Conservation (phyloP, 1,140 invertebrate species). For the Dendroctonus ponderosae region DNA sequence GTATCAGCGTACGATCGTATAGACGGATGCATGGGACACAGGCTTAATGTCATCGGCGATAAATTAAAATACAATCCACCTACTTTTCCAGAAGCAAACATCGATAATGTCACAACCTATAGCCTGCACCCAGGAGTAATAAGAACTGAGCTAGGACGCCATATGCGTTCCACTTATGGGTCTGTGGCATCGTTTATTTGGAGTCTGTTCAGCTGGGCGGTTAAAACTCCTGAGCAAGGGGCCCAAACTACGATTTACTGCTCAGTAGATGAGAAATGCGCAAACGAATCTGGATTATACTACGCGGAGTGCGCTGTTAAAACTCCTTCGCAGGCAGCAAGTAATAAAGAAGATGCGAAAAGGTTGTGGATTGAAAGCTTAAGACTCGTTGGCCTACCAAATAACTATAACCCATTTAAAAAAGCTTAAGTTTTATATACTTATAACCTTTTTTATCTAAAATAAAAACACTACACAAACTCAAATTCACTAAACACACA, state of each 20-base stretch:
- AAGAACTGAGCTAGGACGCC: slow-evolving; percentile 70
- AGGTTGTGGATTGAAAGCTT: slow-evolving; percentile 75
- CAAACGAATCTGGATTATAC: slow-evolving; percentile 62
- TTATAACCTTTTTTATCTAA: neutral
- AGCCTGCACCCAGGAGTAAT: slow-evolving; percentile 72
- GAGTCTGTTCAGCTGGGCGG: slow-evolving; percentile 43
- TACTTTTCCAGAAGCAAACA: slow-evolving; percentile 48
- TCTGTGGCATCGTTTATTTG: slow-evolving; percentile 47
- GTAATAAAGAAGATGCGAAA: slow-evolving; percentile 59
- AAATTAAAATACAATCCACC: neutral
- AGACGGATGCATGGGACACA: too few relatives aligned
- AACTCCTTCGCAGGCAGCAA: slow-evolving; percentile 50
- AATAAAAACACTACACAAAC: too few relatives aligned
- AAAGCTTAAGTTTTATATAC: slow-evolving; percentile 6
- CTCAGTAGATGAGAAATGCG: slow-evolving; percentile 67
- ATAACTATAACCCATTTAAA: slow-evolving; percentile 40
- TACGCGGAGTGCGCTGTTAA: slow-evolving; percentile 60
- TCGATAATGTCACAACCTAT: slow-evolving; percentile 63
- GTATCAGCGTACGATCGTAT: too few relatives aligned
- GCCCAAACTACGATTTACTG: slow-evolving; percentile 80
- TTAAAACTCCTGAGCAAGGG: slow-evolving; percentile 66
- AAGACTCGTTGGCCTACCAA: slow-evolving; percentile 56
- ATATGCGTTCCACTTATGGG: slow-evolving; percentile 59
- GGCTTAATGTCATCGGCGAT: neutral
- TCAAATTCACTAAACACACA: too few relatives aligned